Evolutionary conservation across 2,888 invertebrate species (phyloP), one percentile per base, ranked within the genome.

Genomic region (Tenthredo livida): DNA sequence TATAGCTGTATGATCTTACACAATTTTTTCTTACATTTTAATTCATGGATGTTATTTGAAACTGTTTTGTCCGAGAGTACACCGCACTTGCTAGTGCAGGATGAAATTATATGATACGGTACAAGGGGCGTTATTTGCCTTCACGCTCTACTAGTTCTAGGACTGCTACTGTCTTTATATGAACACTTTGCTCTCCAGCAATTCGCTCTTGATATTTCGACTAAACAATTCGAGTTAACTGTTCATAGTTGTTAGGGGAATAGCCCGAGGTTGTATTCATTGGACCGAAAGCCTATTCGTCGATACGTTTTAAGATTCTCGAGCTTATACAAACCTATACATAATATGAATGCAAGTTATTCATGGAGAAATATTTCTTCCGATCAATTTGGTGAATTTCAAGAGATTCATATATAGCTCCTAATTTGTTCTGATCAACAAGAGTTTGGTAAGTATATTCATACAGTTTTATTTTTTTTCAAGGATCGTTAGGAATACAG

Each of bases 121-220:
- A 72, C 17, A 10, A 72, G 40, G 70, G 40, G 40, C 70, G 70
- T 72, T 72, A 33, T 37, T 72, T 40, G n/a, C 33, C 15, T 72
- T 72, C 10, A 33, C 33, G 70, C 70, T 72, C 70, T 37, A 72
- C 70, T 72, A 72, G 70, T 21, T 72, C 40, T 40, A 40, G 40
- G n/a, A 50, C 40, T 47, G 75, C 75, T 75, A 75, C 75, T 17
- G 75, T 75, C n/a, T 50, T 75, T 47, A 47, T 40, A 61, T 25
- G 43, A 43, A 75, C 25, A 21, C 25, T 75, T 15, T 50, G 15
- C 50, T 29, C 37, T 50, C 50, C 29, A 29, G 25, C 21, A 25
- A 61, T 47, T 75, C 29, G 47, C 33, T 37, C 25, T 50, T 75
- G 50, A 47, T 29, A 75, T 50, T 50, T 50, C 47, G 40, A 75